Conservation (phyloP, 2,797 vertebrate genomes). For the Rhadinocentrus ornatus region DNA sequence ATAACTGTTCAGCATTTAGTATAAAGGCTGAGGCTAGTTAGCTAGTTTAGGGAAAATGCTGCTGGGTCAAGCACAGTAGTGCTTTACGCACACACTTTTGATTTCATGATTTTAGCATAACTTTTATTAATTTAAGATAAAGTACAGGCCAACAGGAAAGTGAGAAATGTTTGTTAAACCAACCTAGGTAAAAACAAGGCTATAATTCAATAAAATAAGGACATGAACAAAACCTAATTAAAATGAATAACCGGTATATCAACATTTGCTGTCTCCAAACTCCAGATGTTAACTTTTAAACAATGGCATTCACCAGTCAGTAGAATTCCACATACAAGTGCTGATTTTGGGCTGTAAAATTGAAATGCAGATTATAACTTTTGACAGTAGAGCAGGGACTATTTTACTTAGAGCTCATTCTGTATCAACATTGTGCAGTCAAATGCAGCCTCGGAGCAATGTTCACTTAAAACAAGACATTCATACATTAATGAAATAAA, state of each 20-base stretch:
- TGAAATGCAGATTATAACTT: conserved; percentile 29
- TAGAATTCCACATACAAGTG: not conserved
- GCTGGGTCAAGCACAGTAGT: too few species aligned
- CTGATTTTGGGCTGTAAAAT: conserved; percentile 22
- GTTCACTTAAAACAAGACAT: not conserved
- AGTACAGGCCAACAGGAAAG: not conserved
- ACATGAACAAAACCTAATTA: not conserved
- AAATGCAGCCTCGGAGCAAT: conserved; percentile 11
- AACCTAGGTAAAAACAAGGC: not conserved
- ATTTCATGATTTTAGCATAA: not conserved
- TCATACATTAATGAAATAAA: not conserved
- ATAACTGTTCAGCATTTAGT: not conserved
- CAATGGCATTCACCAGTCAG: not conserved
- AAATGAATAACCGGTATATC: not conserved
- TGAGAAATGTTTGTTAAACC: not conserved
- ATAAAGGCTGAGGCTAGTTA: not conserved
- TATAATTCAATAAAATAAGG: not conserved
- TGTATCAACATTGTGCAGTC: conserved; percentile 11
- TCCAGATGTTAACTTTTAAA: not conserved
- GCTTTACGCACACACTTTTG: not conserved
- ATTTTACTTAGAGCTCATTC: conserved; percentile 18
- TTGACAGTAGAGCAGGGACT: conserved; percentile 19
- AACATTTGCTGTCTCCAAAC: not conserved
- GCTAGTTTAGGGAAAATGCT: not conserved
- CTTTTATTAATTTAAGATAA: not conserved